phyloP scores from a whole-genome alignment of 2,888 invertebrate species.

The Ormyrus labotus region DNA sequence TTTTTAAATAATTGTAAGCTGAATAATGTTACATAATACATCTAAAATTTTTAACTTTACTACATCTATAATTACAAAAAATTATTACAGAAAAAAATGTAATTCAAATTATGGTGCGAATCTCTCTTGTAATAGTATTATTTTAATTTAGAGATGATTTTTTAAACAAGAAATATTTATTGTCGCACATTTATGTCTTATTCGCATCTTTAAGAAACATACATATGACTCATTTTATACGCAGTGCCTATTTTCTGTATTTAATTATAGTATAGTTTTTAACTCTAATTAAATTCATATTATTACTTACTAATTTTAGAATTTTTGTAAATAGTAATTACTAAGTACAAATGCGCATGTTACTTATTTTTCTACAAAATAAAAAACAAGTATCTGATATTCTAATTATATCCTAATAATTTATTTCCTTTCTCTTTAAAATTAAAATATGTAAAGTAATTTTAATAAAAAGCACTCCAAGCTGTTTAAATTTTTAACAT shows the following conservation, averaged over 20 bases:
- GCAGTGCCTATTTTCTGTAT: neutral
- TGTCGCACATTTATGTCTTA: slow-evolving; percentile 29
- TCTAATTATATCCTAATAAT: neutral
- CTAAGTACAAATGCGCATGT: slow-evolving; percentile 56
- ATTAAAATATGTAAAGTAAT: neutral
- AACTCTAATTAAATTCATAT: slow-evolving; percentile 6
- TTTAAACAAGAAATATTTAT: slow-evolving; percentile 36
- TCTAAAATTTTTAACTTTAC: neutral
- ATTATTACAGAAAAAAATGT: neutral
- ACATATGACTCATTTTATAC: slow-evolving; percentile 14
- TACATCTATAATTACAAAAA: neutral
- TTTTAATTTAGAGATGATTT: slow-evolving; percentile 14
- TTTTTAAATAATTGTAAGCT: neutral
- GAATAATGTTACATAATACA: no score
- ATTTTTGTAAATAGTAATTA: slow-evolving; percentile 59
- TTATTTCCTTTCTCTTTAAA: neutral
- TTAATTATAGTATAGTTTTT: neutral
- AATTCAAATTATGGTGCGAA: slow-evolving; percentile 22
- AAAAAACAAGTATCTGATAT: slow-evolving; percentile 18
- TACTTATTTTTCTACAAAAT: slow-evolving; percentile 63
- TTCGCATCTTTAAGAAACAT: neutral
- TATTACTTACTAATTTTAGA: slow-evolving; percentile 8
- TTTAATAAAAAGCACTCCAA: neutral
- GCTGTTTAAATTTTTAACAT: slow-evolving; percentile 16
- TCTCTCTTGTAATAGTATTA: slow-evolving; percentile 41